Evolutionary conservation across 2,888 invertebrate genomes (phyloP), one percentile per base, ranked within the genome.

Genomic region (Euspilapteryx auroguttella): DNA sequence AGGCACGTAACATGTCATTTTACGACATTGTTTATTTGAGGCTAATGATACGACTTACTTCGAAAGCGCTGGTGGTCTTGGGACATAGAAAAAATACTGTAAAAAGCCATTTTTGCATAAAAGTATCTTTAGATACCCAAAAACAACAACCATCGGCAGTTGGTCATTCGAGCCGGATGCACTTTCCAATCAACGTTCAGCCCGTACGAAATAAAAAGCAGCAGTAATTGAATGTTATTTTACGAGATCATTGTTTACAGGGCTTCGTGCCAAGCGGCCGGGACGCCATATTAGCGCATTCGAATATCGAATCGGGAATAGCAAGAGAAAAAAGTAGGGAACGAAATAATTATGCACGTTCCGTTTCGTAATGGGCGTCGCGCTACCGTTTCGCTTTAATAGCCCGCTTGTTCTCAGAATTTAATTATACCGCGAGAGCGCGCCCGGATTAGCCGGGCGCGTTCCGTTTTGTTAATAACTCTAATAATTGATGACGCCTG

Each of bases 321-420:
- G 53, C 15, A 25, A 6, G 17, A 50, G 59, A 59, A 64, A 56
- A 64, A 68, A 61, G 55, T 59, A 59, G 65, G 65, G 66, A 71
- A 73, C 71, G 64, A 75, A 75, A 75, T 73, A 73, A 75, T 75
- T 75, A 75, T 73, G 56, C 65, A 71, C 71, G 71, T 71, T 71
- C 68, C 63, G 64, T 71, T 65, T 62, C 55, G 64, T 69, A 71
- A 73, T 75, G 69, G 58, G 63, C 57, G 61, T 63, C 61, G 64
- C 55, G 71, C 71, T 75, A 75, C 73, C 64, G 73, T 73, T 71
- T 64, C 62, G 63, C 56, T 68, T 66, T 73, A 69, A 66, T 65
- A 68, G 65, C 64, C 55, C 55, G 64, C 69, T 71, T 66, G 69
- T 73, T 73, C 71, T 58, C 62, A 61, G 73, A 71, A 71, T 69